Conservation (phyloP, 2,888 invertebrate genomes). For the Drosophila fungiperda region DNA sequence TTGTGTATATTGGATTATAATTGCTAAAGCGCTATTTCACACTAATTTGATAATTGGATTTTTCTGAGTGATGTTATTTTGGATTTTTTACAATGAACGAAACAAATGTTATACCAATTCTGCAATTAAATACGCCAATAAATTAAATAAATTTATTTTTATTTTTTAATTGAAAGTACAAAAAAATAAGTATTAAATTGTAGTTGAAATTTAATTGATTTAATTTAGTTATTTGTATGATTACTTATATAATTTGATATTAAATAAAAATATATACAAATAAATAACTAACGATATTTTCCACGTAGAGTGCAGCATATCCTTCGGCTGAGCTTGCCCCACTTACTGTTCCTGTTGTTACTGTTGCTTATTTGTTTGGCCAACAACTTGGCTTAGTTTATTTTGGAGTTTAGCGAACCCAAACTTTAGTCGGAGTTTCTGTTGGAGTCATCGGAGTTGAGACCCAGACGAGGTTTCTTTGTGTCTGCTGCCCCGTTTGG, state of each 20-base stretch:
- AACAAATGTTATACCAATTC: not conserved
- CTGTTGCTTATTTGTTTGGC: constrained; percentile 21
- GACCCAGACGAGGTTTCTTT: constrained; percentile 51
- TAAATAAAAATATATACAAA: not conserved
- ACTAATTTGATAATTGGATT: not conserved
- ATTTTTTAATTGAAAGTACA: not conserved
- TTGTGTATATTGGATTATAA: not conserved
- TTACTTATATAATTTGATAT: not conserved
- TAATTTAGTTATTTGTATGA: not conserved
- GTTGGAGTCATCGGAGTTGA: constrained; percentile 30
- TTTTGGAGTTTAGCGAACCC: constrained; percentile 70
- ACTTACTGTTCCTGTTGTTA: not conserved
- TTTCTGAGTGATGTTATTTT: not conserved
- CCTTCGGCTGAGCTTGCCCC: not conserved
- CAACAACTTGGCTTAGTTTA: constrained; percentile 48
- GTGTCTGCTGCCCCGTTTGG: constrained; percentile 43
- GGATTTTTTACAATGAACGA: not conserved
- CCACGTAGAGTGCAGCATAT: not conserved
- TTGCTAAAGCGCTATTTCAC: not conserved
- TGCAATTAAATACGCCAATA: not conserved
- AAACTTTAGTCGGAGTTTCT: constrained; percentile 20
- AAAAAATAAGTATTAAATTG: not conserved
- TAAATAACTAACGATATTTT: too few relatives aligned
- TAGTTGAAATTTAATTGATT: not conserved
- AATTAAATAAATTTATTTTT: not conserved